Evolutionary conservation across 2,888 invertebrate genomes (phyloP), one percentile per base, ranked within the genome.

Genomic region (Drosophila silvestris): DNA sequence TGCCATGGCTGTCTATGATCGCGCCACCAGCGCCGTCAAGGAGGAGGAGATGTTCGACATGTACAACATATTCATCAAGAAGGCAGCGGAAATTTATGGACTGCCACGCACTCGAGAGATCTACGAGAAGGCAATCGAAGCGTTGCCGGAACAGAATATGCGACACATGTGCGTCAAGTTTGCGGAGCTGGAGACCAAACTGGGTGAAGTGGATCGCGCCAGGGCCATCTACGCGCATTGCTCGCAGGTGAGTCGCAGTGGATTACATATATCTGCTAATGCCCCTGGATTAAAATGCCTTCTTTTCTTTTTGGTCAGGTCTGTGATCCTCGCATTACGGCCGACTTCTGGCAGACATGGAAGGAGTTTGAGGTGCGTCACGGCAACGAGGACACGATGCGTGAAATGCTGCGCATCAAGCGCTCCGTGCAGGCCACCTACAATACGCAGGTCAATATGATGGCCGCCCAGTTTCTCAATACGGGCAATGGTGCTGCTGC

Each of bases 301-400:
- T 2, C 5, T 19, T 6, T 19, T 19, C 1, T 32, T 14, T 4
- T 28, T 22, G 22, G 28, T 14, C 5, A 92, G 91, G 92, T 92
- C 2, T 99, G 99, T 94, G 99, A 99, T 95, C 99, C 99, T 2
- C 95, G 99, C 92, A 98, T 99, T 12, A 98, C 98, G 6, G 95
- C 96, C 0, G 97, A 97, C 67, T 99, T 99, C 93, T 99, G 99
- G 99, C 97, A 98, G 92, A 97, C 97, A 1, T 99, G 99, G 99
- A 99, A 99, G 93, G 99, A 99, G 91, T 99, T 99, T 94, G 99
- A 99, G 94, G 98, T 99, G 26, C 96, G 98, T 57, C 99, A 99
- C 94, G 99, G 99, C 22, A 99, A 99, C 94, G 99, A 99, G 93
- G 99, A 99, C 92, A 99, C 99, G 0, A 98, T 99, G 96, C 95